Evolutionary conservation across 2,797 vertebrate genomes (phyloP).

Genomic region (Paramormyrops hopkinsi): DNA sequence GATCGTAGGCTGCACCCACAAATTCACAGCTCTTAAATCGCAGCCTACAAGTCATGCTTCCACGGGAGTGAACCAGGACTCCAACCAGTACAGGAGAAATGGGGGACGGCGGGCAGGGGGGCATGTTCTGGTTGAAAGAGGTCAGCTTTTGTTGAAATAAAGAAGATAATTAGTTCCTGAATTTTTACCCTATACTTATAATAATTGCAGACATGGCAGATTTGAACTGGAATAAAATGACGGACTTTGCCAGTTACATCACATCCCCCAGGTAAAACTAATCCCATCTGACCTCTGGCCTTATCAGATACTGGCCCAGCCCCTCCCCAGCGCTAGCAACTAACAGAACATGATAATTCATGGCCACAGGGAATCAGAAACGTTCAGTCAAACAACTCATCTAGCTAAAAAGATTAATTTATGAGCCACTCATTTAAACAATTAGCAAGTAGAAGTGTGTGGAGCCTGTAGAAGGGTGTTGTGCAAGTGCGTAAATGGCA

Average conservation of each 20-base stretch:
- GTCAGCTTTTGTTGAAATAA: background rate
- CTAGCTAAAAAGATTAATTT: background rate
- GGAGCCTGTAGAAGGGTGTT: background rate
- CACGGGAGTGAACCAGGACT: background rate
- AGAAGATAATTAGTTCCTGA: background rate
- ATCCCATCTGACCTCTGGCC: background rate
- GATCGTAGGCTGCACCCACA: background rate
- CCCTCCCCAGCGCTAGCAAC: background rate
- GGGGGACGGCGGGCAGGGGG: background rate
- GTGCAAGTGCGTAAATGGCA: background rate
- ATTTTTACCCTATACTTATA: background rate
- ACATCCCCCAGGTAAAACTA: background rate
- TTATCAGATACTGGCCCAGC: background rate
- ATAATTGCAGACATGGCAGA: background rate
- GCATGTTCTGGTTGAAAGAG: background rate
- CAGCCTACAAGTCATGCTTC: background rate
- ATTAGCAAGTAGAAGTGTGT: background rate
- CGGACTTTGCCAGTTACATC: background rate
- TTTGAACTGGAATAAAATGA: background rate
- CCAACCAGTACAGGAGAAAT: background rate
- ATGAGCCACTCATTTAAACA: background rate
- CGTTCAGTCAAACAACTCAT: background rate
- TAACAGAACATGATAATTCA: background rate
- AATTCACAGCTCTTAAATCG: background rate
- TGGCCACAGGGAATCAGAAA: background rate